phyloP scores from a whole-genome alignment of 2,797 vertebrate genomes.

The Erethizon dorsatum region DNA sequence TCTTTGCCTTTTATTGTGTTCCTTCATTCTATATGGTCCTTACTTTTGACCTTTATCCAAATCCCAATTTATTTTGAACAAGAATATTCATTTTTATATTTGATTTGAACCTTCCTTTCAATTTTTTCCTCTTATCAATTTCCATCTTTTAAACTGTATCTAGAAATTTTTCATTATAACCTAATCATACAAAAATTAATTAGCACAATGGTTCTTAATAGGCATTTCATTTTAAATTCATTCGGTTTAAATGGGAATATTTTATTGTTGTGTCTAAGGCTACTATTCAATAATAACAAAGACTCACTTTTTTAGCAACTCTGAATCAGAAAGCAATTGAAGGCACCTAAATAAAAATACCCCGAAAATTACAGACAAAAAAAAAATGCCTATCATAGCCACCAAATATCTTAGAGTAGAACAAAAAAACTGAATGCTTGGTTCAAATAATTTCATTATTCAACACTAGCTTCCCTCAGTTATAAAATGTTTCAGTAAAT shows the following conservation, averaged over 20 bases:
- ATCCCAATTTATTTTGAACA: background rate
- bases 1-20: background rate
- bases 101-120: background rate
- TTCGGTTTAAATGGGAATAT: background rate
- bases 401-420: slow-evolving; percentile 2
- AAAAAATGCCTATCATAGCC: background rate
- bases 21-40: background rate
- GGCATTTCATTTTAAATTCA: slow-evolving; percentile 9
- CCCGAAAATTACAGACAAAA: slow-evolving; percentile 21
- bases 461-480: background rate
- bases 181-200: background rate
- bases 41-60: slow-evolving; percentile 41
- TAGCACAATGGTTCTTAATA: background rate
- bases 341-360: background rate
- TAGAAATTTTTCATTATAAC: background rate
- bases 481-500: background rate
- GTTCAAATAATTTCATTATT: slow-evolving; percentile 43
- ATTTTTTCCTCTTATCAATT: background rate
- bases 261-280: background rate
- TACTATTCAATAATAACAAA: background rate
- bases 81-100: slow-evolving; percentile 32
- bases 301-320: background rate
- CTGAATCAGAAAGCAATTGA: background rate
- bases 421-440: slow-evolving; percentile 12
- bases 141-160: background rate